Base-by-base conservation (phyloP, 2,888 invertebrate genomes). In the Watsonalla binaria region DNA sequence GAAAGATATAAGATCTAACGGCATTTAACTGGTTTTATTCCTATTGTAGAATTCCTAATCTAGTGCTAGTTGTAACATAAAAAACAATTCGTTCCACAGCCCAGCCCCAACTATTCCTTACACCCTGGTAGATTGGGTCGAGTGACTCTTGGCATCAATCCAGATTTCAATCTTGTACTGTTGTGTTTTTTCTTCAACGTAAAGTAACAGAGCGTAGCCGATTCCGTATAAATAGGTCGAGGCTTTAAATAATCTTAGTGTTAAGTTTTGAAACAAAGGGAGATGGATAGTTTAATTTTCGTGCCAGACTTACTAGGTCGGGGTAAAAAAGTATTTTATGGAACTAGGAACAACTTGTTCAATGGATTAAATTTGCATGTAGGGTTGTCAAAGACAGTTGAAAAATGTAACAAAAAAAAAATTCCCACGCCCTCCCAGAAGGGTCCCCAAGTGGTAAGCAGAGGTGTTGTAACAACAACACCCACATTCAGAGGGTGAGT, bases 151-250 rank as follows among this genome's bases (percentile, higher is more conserved):
- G 86, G 86, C 82, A 46, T 54, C 35, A 57, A 59, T 76, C 86
- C 86, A 86, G 74, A 59, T 69, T 61, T 70, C 84, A 83, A 83
- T 82, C 81, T 83, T 81, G 76, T 74, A 72, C 69, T 67, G 67
- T 70, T 61, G 67, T 74, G 67, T 72, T 78, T 78, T 82, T 80
- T 78, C 24, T 48, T n/a, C 24, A 14, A 14, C 14, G 49, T 68
- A 69, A 78, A 80, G 80, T 78, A 78, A 77, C 77, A 78, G 78
- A 80, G 76, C 78, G 76, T 76, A 75, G 76, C 75, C 69, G 75
- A 76, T 78, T 80, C 75, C 73, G 70, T 71, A 68, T 78, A 80
- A 79, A 78, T 74, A 72, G 73, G 66, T 67, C 70, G 65, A 53
- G 46, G 53, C 49, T 8, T 45, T 51, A 56, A 57, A 58, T 58